Evolutionary conservation across 1,140 invertebrate species (phyloP), one percentile per base, ranked within the genome.

Genomic region (Drosophila novamexicana): DNA sequence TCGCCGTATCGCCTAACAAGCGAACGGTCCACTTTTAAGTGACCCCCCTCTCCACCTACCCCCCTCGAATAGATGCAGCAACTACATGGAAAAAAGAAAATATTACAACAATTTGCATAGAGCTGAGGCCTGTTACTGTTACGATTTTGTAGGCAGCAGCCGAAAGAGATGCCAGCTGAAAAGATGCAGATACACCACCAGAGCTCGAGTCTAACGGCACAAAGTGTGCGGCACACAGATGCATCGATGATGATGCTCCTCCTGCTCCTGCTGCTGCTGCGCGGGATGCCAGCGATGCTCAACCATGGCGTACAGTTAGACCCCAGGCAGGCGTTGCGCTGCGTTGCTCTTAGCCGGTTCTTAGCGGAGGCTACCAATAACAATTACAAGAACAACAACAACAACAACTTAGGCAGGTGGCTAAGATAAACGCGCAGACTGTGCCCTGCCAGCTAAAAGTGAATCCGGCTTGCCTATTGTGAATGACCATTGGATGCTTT

Each of bases 91-190:
- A 18, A 18, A 14, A 36, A 47, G 42, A 36, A 88, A 88, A 88
- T 88, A 88, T 88, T 88, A 80, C 83, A 88, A 89, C 83, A 83
- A 88, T 88, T 88, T 88, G 83, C 83, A 88, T 88, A 73, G 57
- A 47, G 45, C 49, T 47, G 9, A 82, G 79, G 84, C 78, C 81
- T 75, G 81, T 85, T 85, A 77, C 77, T 89, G 83, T 81, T 86
- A 85, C 82, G 75, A 86, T 81, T 85, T 67, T 56, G 58, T 61
- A 29, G 58, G 45, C 63, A 10, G 53, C 45, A 32, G 45, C 47
- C 36, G 12, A 69, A 69, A 50, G 73, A 63, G 79, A 66, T 79
- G 68, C 70, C 53, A 57, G 75, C 65, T 82, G 79, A 63, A 79
- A 79, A 85, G 83, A 88, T 85, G 85, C 83, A 83, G 83, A 88